Conservation (phyloP, 2,797 vertebrate species). For the Serranus cabrilla region DNA sequence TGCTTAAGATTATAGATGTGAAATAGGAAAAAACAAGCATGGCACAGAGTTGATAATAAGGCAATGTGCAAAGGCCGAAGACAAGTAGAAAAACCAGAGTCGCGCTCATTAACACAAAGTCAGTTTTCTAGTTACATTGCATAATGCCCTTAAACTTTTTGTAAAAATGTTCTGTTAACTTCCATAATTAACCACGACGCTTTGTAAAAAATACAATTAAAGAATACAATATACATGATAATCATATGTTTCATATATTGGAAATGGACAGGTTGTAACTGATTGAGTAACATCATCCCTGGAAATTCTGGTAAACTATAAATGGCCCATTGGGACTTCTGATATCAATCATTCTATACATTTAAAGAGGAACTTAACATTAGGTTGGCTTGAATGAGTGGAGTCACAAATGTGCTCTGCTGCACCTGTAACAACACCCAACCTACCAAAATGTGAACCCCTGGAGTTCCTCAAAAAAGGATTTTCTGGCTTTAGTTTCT, state of each 20-base stretch:
- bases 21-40: neutral
- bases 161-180: too few species aligned
- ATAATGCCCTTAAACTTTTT: neutral
- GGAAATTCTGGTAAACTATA: neutral
- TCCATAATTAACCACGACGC: too few species aligned
- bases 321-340: neutral
- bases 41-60: constrained; percentile 1
- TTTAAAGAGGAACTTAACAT: too few species aligned
- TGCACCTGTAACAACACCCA: neutral
- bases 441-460: too few species aligned
- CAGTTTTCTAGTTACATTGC: neutral
- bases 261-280: neutral
- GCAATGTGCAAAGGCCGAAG: too few species aligned
- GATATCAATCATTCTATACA: neutral
- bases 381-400: too few species aligned
- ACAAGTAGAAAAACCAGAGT: too few species aligned
- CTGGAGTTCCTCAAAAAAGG: neutral
- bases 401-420: too few species aligned
- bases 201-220: neutral
- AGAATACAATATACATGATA: neutral
- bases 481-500: neutral
- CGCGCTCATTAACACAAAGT: too few species aligned
- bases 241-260: neutral
- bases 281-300: neutral
- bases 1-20: neutral